Conservation (phyloP, 2,113 vertebrate species). For the Columba janthina region DNA sequence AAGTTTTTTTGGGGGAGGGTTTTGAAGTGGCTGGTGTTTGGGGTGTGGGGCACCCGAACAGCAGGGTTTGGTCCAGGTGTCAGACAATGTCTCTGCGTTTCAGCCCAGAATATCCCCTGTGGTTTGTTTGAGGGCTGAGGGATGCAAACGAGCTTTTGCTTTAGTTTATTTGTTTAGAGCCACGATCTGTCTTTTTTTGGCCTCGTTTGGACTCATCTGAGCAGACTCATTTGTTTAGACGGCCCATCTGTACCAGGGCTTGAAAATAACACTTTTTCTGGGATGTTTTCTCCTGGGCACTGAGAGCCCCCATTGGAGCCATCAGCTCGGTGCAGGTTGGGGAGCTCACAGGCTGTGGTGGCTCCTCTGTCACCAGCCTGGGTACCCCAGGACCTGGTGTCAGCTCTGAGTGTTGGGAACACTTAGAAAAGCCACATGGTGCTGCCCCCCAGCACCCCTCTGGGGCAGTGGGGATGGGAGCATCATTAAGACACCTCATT, state of each 20-base stretch:
- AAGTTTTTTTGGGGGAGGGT: background rate
- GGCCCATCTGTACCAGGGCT: background rate
- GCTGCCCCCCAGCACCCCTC: background rate
- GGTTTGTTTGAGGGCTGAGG: slow-evolving; percentile 16
- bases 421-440: background rate
- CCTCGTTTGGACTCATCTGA: background rate
- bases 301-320: background rate
- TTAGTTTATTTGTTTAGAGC: slow-evolving; percentile 28
- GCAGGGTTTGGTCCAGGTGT: slow-evolving; percentile 4
- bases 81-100: background rate
- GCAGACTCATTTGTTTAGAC: slow-evolving; percentile 15
- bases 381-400: background rate
- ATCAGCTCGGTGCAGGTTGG: fast-evolving
- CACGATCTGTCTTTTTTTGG: background rate
- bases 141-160: slow-evolving; percentile 53
- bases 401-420: background rate
- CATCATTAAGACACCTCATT: background rate
- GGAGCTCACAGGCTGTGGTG: background rate
- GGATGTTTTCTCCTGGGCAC: background rate
- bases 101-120: slow-evolving; percentile 47
- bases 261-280: background rate
- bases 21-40: background rate
- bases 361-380: background rate
- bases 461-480: background rate
- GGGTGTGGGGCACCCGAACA: fast-evolving